Conservation (phyloP, 2,113 vertebrate genomes). For the Lagopus muta region DNA sequence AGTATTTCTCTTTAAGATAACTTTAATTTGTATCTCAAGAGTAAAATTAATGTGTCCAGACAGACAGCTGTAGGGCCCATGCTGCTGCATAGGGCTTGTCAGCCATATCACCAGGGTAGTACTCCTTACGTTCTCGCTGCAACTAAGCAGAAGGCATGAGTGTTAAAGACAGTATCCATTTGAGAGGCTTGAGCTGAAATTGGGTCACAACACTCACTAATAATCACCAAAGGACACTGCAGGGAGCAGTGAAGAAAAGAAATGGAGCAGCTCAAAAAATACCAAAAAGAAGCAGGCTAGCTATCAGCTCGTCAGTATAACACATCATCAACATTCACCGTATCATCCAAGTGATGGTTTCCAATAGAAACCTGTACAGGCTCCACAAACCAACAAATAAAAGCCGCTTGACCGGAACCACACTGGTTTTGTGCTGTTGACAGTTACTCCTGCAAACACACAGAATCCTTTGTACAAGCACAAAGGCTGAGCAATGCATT, state of each 20-base stretch:
- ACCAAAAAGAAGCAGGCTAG: neutral
- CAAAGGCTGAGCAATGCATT: neutral
- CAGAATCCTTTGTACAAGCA: neutral
- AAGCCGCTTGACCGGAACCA: neutral
- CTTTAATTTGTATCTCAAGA: neutral
- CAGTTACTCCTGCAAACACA: neutral
- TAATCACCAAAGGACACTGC: neutral
- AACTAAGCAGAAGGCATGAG: neutral
- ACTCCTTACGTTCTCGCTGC: neutral
- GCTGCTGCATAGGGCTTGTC: rapidly evolving
- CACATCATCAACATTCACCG: neutral
- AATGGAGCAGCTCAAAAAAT: neutral
- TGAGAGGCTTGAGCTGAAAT: slow-evolving; percentile 1
- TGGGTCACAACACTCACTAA: slow-evolving; percentile 26
- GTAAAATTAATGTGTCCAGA: neutral
- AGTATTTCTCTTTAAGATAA: neutral
- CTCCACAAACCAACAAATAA: neutral
- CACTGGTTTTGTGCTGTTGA: neutral
- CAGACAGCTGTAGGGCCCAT: neutral
- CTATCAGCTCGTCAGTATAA: neutral
- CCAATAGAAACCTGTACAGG: neutral
- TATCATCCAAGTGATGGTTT: rapidly evolving
- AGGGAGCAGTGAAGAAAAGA: neutral
- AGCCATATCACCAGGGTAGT: neutral
- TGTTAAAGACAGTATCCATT: neutral